Evolutionary conservation across 2,113 vertebrate genomes (phyloP).

Genomic region (Trogon surrucura): DNA sequence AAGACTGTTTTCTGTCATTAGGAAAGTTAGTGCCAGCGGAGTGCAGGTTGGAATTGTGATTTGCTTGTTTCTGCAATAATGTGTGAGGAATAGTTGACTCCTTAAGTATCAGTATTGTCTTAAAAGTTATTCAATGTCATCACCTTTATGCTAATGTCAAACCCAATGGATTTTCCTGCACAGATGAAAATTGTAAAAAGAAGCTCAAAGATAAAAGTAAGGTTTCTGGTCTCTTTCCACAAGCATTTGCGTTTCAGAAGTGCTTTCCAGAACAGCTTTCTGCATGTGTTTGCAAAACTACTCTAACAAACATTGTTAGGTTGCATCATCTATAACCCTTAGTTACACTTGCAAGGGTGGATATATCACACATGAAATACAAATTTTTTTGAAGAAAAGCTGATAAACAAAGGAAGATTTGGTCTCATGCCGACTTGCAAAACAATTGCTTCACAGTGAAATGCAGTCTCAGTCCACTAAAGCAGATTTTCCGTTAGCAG

Average conservation of each 20-base stretch:
- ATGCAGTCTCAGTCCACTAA: neutral
- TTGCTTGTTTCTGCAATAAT: neutral
- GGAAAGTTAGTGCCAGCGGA: rapidly evolving
- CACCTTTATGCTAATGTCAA: conserved; percentile 65
- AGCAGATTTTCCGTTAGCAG: neutral
- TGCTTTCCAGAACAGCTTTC: conserved; percentile 62
- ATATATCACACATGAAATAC: neutral
- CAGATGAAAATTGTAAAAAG: conserved; percentile 98
- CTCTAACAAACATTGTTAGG: conserved; percentile 38
- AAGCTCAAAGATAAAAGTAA: conserved; percentile 99
- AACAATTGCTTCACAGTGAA: neutral
- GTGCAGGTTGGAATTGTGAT: neutral
- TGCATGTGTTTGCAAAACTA: conserved; percentile 83
- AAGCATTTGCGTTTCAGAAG: conserved; percentile 53
- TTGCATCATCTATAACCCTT: conserved; percentile 73
- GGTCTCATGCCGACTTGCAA: neutral
- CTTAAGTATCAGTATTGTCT: neutral
- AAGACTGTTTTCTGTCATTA: neutral
- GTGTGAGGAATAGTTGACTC: neutral
- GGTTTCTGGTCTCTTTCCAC: conserved; percentile 73
- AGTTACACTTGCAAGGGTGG: neutral
- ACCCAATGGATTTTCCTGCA: conserved; percentile 82
- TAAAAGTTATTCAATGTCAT: conserved; percentile 30
- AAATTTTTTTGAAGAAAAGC: neutral
- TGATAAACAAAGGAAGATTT: neutral